phyloP scores from a whole-genome alignment of 2,888 invertebrate genomes.

The Nymphalis polychloros region DNA sequence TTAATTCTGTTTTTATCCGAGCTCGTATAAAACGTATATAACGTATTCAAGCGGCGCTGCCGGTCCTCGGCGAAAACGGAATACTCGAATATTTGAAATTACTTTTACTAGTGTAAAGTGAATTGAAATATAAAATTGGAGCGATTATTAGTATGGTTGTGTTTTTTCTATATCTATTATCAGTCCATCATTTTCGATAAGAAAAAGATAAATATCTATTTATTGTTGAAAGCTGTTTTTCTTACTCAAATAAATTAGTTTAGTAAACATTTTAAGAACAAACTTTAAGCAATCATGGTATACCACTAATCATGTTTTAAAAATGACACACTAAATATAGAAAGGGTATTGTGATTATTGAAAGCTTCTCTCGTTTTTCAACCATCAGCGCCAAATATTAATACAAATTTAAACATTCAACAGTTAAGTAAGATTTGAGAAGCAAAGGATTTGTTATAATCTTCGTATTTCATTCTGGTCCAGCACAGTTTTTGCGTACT shows the following conservation, averaged over 20 bases:
- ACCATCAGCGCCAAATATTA: neutral
- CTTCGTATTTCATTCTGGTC: slow-evolving; percentile 6
- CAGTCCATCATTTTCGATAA: too few species aligned
- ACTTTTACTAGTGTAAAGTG: slow-evolving; percentile 65
- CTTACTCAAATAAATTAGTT: too few species aligned
- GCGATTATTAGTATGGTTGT: slow-evolving; percentile 51
- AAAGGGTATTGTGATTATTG: too few species aligned
- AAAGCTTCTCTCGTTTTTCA: too few species aligned
- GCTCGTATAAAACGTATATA: too few species aligned
- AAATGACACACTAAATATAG: too few species aligned
- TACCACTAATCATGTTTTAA: too few species aligned
- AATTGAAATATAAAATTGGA: slow-evolving; percentile 59
- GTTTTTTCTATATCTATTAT: too few species aligned
- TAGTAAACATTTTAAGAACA: too few species aligned
- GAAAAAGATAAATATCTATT: too few species aligned
- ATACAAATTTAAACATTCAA: neutral
- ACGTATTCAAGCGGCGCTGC: slow-evolving; percentile 63
- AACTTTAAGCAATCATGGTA: too few species aligned
- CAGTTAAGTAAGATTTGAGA: neutral
- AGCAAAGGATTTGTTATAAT: neutral
- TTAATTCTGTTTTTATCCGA: slow-evolving; percentile 67
- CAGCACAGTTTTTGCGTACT: neutral
- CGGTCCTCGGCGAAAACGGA: slow-evolving; percentile 63
- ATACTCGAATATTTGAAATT: slow-evolving; percentile 69
- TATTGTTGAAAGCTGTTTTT: too few species aligned